Conservation (phyloP, 92 coral and sea anemone genomes). For the Galaxea fascicularis region DNA sequence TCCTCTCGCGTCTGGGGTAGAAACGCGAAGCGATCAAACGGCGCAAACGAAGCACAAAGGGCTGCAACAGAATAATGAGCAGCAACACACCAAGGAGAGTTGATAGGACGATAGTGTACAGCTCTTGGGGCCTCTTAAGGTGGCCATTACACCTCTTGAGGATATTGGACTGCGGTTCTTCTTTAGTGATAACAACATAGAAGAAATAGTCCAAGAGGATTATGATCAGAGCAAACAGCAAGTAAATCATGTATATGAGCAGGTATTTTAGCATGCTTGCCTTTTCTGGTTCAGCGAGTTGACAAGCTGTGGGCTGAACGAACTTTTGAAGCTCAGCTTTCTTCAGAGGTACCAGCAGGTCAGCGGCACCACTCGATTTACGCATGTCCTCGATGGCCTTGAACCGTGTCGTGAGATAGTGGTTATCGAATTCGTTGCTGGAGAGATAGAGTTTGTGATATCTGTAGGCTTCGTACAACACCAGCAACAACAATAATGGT, state of each 20-base stretch:
- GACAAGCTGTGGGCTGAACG: constrained; percentile 89
- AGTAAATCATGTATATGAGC: constrained; percentile 71
- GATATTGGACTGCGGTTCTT: constrained; percentile 42
- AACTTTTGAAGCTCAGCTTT: constrained; percentile 90
- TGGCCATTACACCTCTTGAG: constrained; percentile 47
- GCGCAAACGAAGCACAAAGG: constrained; percentile 83
- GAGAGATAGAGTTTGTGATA: constrained; percentile 89
- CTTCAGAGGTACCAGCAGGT: constrained; percentile 88
- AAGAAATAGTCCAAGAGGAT: constrained; percentile 79
- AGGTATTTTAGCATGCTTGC: constrained; percentile 69
- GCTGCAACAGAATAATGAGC: constrained; percentile 83
- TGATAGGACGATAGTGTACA: constrained; percentile 69
- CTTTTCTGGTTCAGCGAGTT: constrained; percentile 78
- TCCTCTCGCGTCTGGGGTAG: constrained; percentile 91
- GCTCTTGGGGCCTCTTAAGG: constrained; percentile 66
- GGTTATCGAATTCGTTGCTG: constrained; percentile 88
- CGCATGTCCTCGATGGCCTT: constrained; percentile 94
- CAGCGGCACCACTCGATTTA: constrained; percentile 84
- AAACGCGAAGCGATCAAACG: constrained; percentile 85
- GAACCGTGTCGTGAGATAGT: constrained; percentile 90
- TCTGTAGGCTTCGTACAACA: constrained; percentile 86
- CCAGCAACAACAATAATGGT: constrained; percentile 79
- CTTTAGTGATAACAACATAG: constrained; percentile 60
- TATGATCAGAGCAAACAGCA: constrained; percentile 78
- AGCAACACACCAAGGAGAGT: constrained; percentile 77